Conservation (phyloP, 2,113 vertebrate species). For the Deroptyus accipitrinus region DNA sequence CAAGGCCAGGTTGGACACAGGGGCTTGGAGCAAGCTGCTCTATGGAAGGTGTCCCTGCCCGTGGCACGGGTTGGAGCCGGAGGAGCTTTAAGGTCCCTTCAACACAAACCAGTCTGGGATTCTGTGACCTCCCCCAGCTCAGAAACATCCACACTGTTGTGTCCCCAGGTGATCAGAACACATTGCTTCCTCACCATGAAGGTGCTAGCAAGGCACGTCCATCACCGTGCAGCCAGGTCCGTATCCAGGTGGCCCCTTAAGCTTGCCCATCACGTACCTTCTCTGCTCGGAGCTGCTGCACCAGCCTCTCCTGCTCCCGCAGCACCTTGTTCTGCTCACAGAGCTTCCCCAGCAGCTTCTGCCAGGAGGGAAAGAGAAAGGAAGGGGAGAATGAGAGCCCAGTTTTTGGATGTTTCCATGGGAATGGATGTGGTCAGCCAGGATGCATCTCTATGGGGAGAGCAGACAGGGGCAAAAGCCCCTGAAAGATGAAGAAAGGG, state of each 20-base stretch:
- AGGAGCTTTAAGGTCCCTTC: not conserved
- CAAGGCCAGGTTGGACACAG: too few relatives aligned
- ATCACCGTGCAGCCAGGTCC: rapidly evolving
- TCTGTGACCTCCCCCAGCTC: not conserved
- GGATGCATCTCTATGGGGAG: not conserved
- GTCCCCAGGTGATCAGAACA: not conserved
- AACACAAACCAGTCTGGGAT: not conserved
- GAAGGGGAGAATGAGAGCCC: not conserved
- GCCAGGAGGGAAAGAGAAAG: not conserved
- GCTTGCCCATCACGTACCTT: conserved; percentile 77
- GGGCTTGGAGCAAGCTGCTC: too few relatives aligned
- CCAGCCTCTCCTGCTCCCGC: conserved; percentile 89
- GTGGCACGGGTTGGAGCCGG: not conserved
- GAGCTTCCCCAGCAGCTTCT: conserved; percentile 93
- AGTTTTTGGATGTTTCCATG: not conserved
- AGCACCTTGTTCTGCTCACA: conserved; percentile 91
- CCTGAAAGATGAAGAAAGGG: not conserved
- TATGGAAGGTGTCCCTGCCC: too few relatives aligned
- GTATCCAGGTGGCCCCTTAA: rapidly evolving
- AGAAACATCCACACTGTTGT: rapidly evolving
- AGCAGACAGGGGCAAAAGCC: not conserved
- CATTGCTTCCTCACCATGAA: rapidly evolving
- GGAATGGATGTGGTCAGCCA: not conserved
- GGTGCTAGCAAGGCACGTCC: not conserved
- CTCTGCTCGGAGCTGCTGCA: conserved; percentile 89